Percentiles rank a stretch among this genome's conserved stretches.
Evolutionary conservation across 1,140 invertebrate genomes (phyloP).

Genomic region (Heliconius nattereri): DNA sequence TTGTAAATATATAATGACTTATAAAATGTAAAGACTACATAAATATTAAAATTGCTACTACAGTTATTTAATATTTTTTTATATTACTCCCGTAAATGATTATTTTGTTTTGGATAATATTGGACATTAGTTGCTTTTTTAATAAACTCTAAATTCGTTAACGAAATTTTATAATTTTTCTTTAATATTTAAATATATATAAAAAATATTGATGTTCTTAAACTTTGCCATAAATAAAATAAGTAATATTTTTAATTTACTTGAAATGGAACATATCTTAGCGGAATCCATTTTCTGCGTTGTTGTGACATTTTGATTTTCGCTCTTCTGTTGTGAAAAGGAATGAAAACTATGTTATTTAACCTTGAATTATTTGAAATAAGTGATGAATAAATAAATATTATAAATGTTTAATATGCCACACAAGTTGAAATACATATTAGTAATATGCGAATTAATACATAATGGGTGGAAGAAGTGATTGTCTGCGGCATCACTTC

Average conservation of each 20-base stretch:
- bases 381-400: slow-evolving; percentile 55
- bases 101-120: background rate
- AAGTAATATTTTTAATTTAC: slow-evolving; percentile 7
- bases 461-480: slow-evolving; percentile 78
- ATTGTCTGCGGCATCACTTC: slow-evolving; percentile 68
- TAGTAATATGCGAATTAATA: slow-evolving; percentile 46
- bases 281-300: slow-evolving; percentile 78
- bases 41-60: background rate
- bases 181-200: background rate
- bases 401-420: slow-evolving; percentile 42
- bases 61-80: background rate
- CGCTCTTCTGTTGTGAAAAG: slow-evolving; percentile 58
- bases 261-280: slow-evolving; percentile 43
- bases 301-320: slow-evolving; percentile 80
- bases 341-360: slow-evolving; percentile 57
- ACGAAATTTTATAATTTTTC: background rate
- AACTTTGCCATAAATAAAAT: background rate
- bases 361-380: slow-evolving; percentile 52
- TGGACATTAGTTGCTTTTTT: background rate
- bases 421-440: slow-evolving; percentile 42
- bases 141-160: background rate
- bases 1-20: no score
- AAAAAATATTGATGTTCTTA: background rate
- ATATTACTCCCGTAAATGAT: background rate
- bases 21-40: background rate